Base-by-base conservation (phyloP, 2,888 invertebrate genomes). In the Caenorhabditis sp. region DNA sequence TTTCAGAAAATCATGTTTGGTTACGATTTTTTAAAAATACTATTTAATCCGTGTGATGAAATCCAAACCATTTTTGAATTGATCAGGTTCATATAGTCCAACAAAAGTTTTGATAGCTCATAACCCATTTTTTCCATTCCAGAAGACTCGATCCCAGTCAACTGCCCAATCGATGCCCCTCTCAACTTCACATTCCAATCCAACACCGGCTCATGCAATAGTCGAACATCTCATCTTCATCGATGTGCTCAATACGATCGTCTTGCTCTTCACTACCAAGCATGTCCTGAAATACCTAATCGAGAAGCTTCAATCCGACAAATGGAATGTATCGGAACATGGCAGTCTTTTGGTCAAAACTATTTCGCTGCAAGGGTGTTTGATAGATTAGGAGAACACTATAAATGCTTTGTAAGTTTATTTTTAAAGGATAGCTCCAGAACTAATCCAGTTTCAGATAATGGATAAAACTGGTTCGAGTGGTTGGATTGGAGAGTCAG, bases 281-380 rank as follows among this genome's bases (percentile, higher is more conserved):
- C 78, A 0, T 78, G 78, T 63, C 78, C 78, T 3, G 78, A 78
- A 60, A 72, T 74, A 56, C 78, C 78, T 20, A 74, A 76, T 50
- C 27, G 76, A 43, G 78, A 78, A 50, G 65, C 76, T 20, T 59
- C 70, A 54, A 71, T 78, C 12, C 74, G 74, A 59, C 76, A 78
- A 62, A 71, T 78, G 74, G 78, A 78, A 43, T 78, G 78, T 56
- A 78, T 78, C 54, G 78, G 70, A 7, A 43, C 56, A 10, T 78
- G 78, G 78, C 68, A 63, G 8, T 69, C 74, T 1, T 68, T 67
- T 59, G 78, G 76, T 1, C 43, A 66, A n/a, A 36, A 59, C 1
- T 78, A 72, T 50, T 78, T 78, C 38, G 78, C 78, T 0, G 76
- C 78, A 0, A 54, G 78, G 27, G 60, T 78, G 49, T 71, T 71